Evolutionary conservation across 2,113 vertebrate genomes (phyloP), one percentile per base, ranked within the genome.

Genomic region (Eidolon helvum): DNA sequence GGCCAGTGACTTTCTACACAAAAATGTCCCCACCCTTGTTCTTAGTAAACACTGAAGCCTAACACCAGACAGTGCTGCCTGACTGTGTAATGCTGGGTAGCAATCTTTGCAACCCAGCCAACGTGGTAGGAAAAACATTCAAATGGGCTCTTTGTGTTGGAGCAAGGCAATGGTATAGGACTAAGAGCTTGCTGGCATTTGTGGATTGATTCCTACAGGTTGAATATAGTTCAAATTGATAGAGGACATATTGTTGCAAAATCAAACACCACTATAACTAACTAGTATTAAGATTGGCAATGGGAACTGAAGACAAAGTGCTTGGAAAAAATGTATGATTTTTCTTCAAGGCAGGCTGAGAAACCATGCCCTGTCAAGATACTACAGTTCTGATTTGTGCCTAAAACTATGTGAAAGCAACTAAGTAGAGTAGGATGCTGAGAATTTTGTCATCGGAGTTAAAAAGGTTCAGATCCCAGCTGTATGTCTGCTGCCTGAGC

Each of bases 261-360:
- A 83, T 83, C 92, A 96, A 87, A 53, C 53, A 33, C 94, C 69
- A 33, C 68, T 84, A 89, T 87, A 82, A 83, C 18, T 3, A 33
- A 53, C 83, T 74, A 43, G 79, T 61, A 61, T 65, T 82, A 82
- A 95, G 55, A 33, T 0, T 48, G 94, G 63, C 74, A 94, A 65
- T 0, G 74, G 78, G 63, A 87, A 45, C 26, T 2, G 9, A 86
- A 61, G 83, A 79, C 63, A 71, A 91, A 93, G 65, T 93, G n/a
- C 69, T 92, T 90, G 43, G 74, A 97, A 84, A 18, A 35, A 93
- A 90, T 77, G 28, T 24, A 24, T 84, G 94, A 35, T 57, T 90
- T 45, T 68, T 90, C 84, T 96, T 68, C 57, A 97, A 84, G 92
- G 21, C 50, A 84, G 68, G 77, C 92, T 61, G 28, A 83, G 48